These are phyloP conservation scores for Pluvialis apricaria DNA, from an alignment of 2,113 vertebrate species.

Conservation along the genomic window DNA sequence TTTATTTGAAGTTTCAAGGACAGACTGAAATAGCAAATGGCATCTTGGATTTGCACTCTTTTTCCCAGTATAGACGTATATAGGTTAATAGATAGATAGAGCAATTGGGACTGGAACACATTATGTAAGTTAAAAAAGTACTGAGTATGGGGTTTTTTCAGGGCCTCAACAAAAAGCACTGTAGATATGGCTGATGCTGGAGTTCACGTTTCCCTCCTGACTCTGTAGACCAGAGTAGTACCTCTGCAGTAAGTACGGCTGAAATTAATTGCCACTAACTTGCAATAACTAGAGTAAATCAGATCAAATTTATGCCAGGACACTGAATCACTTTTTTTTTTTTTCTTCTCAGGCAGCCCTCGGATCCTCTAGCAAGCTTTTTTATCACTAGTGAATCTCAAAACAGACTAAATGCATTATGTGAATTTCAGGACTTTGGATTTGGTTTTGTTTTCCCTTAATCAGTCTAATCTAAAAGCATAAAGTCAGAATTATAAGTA, in stretches of 20 bases:
- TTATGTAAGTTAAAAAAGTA: not conserved
- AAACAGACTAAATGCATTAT: not conserved
- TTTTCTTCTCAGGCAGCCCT: not conserved
- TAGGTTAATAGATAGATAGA: conserved; percentile 42
- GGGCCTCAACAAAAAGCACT: not conserved
- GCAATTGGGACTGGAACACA: not conserved
- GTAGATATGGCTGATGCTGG: not conserved
- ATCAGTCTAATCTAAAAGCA: not conserved
- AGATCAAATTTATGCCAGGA: not conserved
- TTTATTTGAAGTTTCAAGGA: conserved; percentile 31
- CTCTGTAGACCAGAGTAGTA: not conserved
- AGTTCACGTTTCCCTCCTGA: not conserved
- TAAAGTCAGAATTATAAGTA: not conserved
- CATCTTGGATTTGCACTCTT: not conserved
- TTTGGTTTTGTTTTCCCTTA: not conserved
- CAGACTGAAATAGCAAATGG: conserved; percentile 39
- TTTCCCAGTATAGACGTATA: not conserved
- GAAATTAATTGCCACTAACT: not conserved
- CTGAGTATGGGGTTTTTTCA: not conserved
- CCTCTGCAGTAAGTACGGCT: not conserved
- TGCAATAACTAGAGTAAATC: not conserved
- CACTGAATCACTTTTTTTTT: not conserved
- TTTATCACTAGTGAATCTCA: not conserved
- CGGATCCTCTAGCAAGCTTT: not conserved
- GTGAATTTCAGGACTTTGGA: not conserved